Evolutionary conservation across 1,140 invertebrate species (phyloP).

Genomic region (Micrasema longulum): DNA sequence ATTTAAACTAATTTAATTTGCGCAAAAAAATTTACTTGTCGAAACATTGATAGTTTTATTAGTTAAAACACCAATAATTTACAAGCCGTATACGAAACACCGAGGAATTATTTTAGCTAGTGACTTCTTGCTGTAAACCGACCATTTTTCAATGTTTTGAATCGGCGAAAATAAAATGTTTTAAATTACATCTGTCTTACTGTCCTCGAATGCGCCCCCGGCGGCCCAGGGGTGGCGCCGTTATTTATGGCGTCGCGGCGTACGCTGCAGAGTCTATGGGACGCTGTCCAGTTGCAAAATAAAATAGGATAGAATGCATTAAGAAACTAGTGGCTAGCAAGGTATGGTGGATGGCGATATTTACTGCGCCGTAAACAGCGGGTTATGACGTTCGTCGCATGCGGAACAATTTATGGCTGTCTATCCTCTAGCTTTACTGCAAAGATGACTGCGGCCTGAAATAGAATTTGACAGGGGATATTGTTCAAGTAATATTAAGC

Average conservation of each 20-base stretch:
- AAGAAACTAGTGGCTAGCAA: conserved; percentile 25
- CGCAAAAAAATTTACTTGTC: too few relatives aligned
- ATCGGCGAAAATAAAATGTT: conserved; percentile 20
- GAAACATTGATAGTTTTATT: too few relatives aligned
- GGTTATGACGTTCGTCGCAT: conserved; percentile 16
- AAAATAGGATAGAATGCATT: conserved; percentile 30
- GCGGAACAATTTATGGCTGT: conserved; percentile 6
- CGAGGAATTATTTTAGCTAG: too few relatives aligned
- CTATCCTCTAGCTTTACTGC: conserved; percentile 5
- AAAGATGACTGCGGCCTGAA: neutral
- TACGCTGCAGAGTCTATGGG: conserved; percentile 17
- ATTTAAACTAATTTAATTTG: too few relatives aligned
- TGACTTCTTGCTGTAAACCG: too few relatives aligned
- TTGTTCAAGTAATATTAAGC: too few relatives aligned
- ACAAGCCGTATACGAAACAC: too few relatives aligned
- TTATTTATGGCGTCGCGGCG: conserved; percentile 41
- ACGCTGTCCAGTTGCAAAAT: conserved; percentile 18
- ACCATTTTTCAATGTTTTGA: neutral
- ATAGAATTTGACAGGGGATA: too few relatives aligned
- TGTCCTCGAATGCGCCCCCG: conserved; percentile 12
- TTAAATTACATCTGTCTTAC: conserved; percentile 16
- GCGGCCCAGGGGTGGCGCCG: conserved; percentile 14
- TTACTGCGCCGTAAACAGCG: conserved; percentile 21
- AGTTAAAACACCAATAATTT: too few relatives aligned
- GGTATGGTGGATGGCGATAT: conserved; percentile 2